Evolutionary conservation across 1,140 invertebrate species (phyloP), one percentile per base, ranked within the genome.

Genomic region (Coelopa frigida): DNA sequence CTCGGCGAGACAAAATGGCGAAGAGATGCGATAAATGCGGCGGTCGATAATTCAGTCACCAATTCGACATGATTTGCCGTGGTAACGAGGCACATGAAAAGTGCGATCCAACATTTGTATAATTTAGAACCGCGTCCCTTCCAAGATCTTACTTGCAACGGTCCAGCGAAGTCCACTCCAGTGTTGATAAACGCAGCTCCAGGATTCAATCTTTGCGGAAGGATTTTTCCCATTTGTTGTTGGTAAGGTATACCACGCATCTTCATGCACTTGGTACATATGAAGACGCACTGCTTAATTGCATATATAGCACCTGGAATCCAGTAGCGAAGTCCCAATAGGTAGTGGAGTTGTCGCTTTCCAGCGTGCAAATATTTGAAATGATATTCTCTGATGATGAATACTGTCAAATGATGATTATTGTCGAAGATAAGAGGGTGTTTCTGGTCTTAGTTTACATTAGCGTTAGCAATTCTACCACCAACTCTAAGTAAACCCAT

Each of bases 11-110:
- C 24, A 24, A 65, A 63, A 11, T 53, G 32, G 26, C 48, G 32
- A 5, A 56, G 43, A 0, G 55, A 49, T 8, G 38, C 48, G 5
- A 61, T 14, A 35, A 68, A 61, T 2, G 38, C 44, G 3, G 41
- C 33, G 0, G 54, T 37, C 0, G 58, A 44, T 10, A 60, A 49
- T n/a, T 62, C 54, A 7, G 37, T 37, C 3, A 57, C 58, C 0
- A 52, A 46, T 38, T 68, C 58, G 1, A 65, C 43, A 43, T 65
- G 61, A 1, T 59, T 42, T 5, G 61, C 64, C 27, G 60, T 65
- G 0, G 56, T 59, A 1, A 35, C 20, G 37, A 45, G 48, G 17
- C 41, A 51, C 11, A 32, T 12, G 29, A 45, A 49, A n/a, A n/a
- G n/a, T n/a, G n/a, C n/a, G n/a, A n/a, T n/a, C n/a, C n/a, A n/a